phyloP scores from a whole-genome alignment of 2,888 invertebrate species.

The Hydriomena furcata region DNA sequence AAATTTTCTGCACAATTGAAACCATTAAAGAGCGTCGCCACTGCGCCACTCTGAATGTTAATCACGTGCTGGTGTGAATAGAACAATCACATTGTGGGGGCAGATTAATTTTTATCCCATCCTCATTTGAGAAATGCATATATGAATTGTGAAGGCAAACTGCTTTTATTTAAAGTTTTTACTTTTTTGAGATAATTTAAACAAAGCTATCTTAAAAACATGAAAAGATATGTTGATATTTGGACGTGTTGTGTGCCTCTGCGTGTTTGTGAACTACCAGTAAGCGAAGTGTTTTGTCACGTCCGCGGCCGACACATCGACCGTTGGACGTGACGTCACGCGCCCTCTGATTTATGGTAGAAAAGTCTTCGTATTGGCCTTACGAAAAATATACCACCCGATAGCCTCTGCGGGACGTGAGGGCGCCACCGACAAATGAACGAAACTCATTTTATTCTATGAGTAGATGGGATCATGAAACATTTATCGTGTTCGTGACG shows the following conservation, averaged over 20 bases:
- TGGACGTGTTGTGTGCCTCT: constrained; percentile 19
- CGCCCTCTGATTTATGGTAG: constrained; percentile 72
- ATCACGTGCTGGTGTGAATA: constrained; percentile 74
- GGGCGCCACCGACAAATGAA: constrained; percentile 56
- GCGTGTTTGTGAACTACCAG: constrained; percentile 32
- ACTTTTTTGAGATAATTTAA: too few relatives aligned
- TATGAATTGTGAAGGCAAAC: constrained; percentile 1
- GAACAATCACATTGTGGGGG: constrained; percentile 73
- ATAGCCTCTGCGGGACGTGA: constrained; percentile 68
- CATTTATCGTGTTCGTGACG: constrained; percentile 48
- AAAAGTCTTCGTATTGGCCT: constrained; percentile 56
- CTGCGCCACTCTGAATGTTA: constrained; percentile 70
- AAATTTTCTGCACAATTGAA: constrained; percentile 81
- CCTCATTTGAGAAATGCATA: constrained; percentile 51
- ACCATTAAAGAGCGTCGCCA: constrained; percentile 74
- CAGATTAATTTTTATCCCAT: constrained; percentile 58
- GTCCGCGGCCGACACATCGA: constrained; percentile 63
- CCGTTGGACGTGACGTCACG: constrained; percentile 70
- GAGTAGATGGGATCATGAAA: constrained; percentile 52
- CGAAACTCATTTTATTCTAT: constrained; percentile 66
- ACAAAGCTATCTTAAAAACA: background rate
- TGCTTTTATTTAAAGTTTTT: too few relatives aligned
- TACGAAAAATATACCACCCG: constrained; percentile 65
- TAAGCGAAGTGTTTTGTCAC: constrained; percentile 64
- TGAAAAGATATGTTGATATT: too few relatives aligned